Conservation (phyloP, 2,113 vertebrate species). For the Chelonoidis abingdonii region DNA sequence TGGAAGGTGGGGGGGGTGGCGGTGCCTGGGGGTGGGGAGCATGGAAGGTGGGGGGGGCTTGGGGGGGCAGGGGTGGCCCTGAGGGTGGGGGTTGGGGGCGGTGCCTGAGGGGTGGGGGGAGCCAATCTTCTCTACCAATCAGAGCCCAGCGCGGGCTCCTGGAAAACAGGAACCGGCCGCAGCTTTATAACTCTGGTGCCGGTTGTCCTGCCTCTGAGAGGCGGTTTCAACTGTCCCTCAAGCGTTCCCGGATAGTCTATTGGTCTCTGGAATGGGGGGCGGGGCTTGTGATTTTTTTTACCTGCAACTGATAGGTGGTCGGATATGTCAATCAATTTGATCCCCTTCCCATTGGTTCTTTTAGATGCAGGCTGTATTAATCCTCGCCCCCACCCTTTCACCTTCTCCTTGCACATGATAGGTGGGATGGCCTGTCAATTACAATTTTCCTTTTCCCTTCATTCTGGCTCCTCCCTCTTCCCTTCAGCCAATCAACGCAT, state of each 20-base stretch:
- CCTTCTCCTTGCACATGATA: background rate
- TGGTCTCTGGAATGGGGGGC: background rate
- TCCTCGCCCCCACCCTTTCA: background rate
- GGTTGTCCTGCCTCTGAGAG: too few species aligned
- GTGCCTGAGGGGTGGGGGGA: too few species aligned
- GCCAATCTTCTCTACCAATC: background rate
- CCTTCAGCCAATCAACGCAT: background rate
- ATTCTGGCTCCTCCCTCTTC: background rate
- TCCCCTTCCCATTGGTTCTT: fast-evolving
- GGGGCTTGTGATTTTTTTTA: background rate
- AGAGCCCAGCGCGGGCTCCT: background rate
- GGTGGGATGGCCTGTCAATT: background rate
- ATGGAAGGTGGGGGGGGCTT: too few species aligned
- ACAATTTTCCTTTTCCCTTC: too few species aligned
- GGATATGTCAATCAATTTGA: background rate
- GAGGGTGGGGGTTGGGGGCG: too few species aligned
- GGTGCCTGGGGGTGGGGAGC: too few species aligned
- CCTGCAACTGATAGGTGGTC: background rate
- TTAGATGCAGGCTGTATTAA: fast-evolving
- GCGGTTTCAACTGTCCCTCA: too few species aligned
- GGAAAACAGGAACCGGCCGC: background rate
- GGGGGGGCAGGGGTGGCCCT: too few species aligned
- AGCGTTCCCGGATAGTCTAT: too few species aligned
- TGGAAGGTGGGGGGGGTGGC: too few species aligned
- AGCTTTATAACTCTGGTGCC: background rate